Percentiles rank a stretch among this genome's conserved stretches.
Evolutionary conservation across 2,113 vertebrate genomes (phyloP).

Genomic region (Oreochromis spilurus): DNA sequence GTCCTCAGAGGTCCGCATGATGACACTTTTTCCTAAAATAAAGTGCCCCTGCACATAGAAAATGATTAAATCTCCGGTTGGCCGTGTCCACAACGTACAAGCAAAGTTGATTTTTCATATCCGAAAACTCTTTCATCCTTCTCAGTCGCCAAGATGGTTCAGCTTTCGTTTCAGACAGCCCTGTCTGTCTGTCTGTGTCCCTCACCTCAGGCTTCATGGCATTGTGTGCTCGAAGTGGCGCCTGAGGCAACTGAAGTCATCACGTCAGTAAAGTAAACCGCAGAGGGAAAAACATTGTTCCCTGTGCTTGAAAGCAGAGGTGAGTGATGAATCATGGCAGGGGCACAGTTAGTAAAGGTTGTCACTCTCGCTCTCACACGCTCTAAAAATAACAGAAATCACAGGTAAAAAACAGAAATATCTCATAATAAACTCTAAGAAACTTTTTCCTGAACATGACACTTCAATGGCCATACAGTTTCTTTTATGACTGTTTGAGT

Average conservation of each 20-base stretch:
- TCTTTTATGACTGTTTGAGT: background rate
- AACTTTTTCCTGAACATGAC: background rate
- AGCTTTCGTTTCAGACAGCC: background rate
- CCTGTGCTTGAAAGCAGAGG: background rate
- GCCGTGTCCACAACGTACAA: background rate
- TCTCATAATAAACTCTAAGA: background rate
- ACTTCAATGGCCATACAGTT: background rate
- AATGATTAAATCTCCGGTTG: background rate
- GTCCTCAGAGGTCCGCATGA: background rate
- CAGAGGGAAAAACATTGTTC: slow-evolving; percentile 11
- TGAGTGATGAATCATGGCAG: slow-evolving; percentile 19
- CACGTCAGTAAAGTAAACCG: slow-evolving; percentile 38
- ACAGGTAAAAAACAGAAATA: background rate
- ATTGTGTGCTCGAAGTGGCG: background rate
- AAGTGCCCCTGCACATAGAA: background rate
- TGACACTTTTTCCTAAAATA: background rate
- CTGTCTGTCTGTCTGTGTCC: slow-evolving; percentile 11
- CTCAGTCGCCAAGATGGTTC: background rate
- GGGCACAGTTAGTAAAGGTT: background rate
- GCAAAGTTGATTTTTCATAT: background rate
- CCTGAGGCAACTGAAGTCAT: slow-evolving; percentile 27
- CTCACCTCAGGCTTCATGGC: slow-evolving; percentile 11
- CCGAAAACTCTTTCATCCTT: background rate
- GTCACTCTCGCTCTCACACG: background rate
- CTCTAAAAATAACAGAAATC: background rate